Conservation (phyloP, 2,797 vertebrate species). For the Urocyon cinereoargenteus region DNA sequence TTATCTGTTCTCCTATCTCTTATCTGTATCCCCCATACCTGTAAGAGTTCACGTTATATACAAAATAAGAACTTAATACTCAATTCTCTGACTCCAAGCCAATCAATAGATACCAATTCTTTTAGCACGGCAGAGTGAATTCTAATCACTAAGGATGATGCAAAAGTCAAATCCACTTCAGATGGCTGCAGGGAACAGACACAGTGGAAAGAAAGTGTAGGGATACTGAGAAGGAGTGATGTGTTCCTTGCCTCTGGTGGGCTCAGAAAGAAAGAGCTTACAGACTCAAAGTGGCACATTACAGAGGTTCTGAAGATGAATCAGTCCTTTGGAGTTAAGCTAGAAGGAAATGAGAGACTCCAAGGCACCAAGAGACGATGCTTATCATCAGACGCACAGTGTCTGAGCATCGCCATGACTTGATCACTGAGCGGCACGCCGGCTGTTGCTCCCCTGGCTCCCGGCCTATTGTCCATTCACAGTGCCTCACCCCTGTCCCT, state of each 20-base stretch:
- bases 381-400: conserved; percentile 52
- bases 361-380: conserved; percentile 71
- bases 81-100: conserved; percentile 14
- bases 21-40: conserved; percentile 14
- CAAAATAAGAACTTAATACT: neutral
- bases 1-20: neutral
- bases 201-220: neutral
- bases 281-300: neutral
- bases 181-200: neutral
- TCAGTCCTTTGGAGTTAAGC: conserved; percentile 50
- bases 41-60: neutral
- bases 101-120: neutral
- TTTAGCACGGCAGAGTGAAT: neutral
- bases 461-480: conserved; percentile 57
- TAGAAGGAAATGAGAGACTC: conserved; percentile 65
- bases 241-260: neutral
- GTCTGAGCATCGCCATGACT: neutral
- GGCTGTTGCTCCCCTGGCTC: neutral
- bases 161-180: neutral
- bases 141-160: neutral
- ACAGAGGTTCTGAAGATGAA: conserved; percentile 50
- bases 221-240: neutral
- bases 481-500: neutral
- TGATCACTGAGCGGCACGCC: neutral
- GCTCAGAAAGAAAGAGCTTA: conserved; percentile 61